These are phyloP conservation scores for Dipodomys merriami DNA, from an alignment of 2,113 vertebrate genomes.

Conservation along the genomic window DNA sequence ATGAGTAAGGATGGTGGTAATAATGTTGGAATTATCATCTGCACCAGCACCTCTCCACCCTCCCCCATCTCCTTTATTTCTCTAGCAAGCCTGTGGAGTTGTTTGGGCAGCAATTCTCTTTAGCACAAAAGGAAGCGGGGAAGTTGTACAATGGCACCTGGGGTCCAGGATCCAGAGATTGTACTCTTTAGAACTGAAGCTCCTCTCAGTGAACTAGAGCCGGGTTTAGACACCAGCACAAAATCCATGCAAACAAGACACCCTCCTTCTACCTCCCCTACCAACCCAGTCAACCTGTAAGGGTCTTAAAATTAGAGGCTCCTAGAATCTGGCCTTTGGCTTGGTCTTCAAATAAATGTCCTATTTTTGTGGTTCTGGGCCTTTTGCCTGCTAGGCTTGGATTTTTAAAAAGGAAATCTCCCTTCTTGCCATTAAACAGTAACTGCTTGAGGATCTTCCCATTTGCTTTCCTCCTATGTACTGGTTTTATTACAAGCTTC, in stretches of 20 bases:
- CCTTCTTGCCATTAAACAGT: not conserved
- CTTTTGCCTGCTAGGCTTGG: not conserved
- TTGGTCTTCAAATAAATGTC: not conserved
- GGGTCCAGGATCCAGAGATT: not conserved
- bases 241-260: not conserved
- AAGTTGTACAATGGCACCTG: not conserved
- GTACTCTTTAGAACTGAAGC: not conserved
- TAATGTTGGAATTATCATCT: fast-evolving
- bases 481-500: not conserved
- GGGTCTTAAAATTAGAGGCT: not conserved
- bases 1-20: not conserved
- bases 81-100: not conserved
- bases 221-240: not conserved
- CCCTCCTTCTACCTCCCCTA: not conserved
- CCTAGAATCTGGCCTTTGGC: not conserved
- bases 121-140: not conserved
- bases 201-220: not conserved
- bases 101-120: not conserved
- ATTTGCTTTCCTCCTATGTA: not conserved
- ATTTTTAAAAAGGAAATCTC: not conserved
- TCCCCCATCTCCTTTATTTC: not conserved
- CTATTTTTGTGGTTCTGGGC: not conserved
- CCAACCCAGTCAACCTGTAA: not conserved
- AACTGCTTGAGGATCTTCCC: not conserved
- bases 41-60: not conserved